phyloP scores from a whole-genome alignment of 2,888 invertebrate genomes.

The Vesta saturnalis region DNA sequence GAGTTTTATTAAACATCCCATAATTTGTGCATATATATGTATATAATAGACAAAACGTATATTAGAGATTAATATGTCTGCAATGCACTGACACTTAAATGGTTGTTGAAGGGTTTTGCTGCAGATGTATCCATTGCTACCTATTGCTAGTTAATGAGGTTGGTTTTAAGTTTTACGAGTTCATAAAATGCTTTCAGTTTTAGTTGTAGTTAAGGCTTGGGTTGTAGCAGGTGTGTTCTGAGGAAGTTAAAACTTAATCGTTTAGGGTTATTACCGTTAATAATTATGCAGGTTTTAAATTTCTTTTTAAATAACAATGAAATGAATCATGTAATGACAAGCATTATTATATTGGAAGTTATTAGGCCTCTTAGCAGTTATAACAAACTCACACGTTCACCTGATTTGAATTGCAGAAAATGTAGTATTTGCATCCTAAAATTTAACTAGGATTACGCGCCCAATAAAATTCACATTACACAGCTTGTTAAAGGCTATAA shows the following conservation, averaged over 20 bases:
- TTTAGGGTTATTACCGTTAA: slow-evolving; percentile 21
- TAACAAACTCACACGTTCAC: slow-evolving; percentile 17
- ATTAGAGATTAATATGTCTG: neutral
- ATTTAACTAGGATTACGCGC: slow-evolving; percentile 56
- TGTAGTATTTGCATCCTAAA: slow-evolving; percentile 48
- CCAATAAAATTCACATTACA: slow-evolving; percentile 57
- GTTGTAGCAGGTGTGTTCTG: slow-evolving; percentile 33
- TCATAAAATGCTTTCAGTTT: slow-evolving; percentile 37
- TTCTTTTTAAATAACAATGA: neutral
- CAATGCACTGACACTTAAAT: slow-evolving; percentile 14
- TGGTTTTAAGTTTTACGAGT: slow-evolving; percentile 40
- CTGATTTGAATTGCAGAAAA: slow-evolving; percentile 43
- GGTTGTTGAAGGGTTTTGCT: slow-evolving; percentile 18
- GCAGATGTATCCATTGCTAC: slow-evolving; percentile 32
- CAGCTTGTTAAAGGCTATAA: slow-evolving; percentile 54
- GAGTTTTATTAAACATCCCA: too few species aligned
- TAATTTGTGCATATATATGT: neutral
- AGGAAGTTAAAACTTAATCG: slow-evolving; percentile 24
- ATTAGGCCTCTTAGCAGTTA: slow-evolving; percentile 31
- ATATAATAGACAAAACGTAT: neutral
- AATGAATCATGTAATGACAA: slow-evolving; percentile 10
- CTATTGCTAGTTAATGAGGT: slow-evolving; percentile 34
- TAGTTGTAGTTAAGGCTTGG: slow-evolving; percentile 35
- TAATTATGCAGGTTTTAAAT: slow-evolving; percentile 20
- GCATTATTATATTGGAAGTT: slow-evolving; percentile 45